These are phyloP conservation scores for Sebastes miniatus DNA, from an alignment of 2,797 vertebrate genomes.

Conservation along the genomic window DNA sequence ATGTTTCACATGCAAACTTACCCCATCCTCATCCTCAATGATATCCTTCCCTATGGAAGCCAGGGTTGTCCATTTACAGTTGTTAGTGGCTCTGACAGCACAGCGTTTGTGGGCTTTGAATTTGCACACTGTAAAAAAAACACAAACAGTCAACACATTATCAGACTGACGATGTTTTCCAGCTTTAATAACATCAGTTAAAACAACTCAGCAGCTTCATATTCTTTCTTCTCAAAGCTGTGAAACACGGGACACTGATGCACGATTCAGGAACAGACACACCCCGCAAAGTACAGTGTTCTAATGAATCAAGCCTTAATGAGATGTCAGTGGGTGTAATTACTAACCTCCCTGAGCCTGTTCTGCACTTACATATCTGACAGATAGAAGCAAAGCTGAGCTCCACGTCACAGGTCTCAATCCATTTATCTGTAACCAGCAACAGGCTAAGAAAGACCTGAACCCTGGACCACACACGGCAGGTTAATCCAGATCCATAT, in stretches of 20 bases:
- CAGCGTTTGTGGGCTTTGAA: conserved; percentile 99
- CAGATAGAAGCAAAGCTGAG: neutral
- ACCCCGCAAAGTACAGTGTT: neutral
- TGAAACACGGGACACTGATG: neutral
- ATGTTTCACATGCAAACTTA: conserved; percentile 64
- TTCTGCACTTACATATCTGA: neutral
- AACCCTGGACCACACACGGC: neutral
- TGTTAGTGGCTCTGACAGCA: conserved; percentile 96
- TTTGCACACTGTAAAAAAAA: conserved; percentile 89
- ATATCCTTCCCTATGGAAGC: conserved; percentile 97
- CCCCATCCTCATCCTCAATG: conserved; percentile 97
- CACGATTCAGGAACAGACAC: conserved; percentile 1
- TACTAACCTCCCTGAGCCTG: conserved; percentile 9
- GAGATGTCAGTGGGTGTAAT: conserved; percentile 24
- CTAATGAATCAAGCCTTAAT: conserved; percentile 27
- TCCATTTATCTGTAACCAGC: neutral
- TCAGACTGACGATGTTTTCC: neutral
- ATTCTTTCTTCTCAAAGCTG: neutral
- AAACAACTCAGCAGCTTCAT: neutral
- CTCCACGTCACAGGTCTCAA: neutral
- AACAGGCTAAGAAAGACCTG: neutral
- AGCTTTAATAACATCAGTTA: neutral
- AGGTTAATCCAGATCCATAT: neutral
- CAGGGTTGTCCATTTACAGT: conserved; percentile 98
- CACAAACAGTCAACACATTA: conserved; percentile 9